Base-by-base conservation (phyloP, 2,888 invertebrate genomes). In the Aleiodes testaceus region DNA sequence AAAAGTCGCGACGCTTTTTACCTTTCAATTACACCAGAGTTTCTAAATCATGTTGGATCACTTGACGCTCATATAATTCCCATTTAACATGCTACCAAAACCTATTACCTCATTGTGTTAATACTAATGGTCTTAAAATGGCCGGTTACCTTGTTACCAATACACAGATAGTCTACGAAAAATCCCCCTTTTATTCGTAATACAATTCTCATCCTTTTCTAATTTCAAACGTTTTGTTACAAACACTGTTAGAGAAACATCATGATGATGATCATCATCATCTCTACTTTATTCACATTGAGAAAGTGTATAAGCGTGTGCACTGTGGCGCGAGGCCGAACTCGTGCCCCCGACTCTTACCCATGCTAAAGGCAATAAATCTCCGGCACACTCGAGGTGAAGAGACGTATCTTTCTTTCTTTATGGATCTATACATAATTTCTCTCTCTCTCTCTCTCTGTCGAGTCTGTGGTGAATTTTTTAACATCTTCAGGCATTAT, bases 301-400 rank as follows among this genome's bases (percentile, higher is more conserved):
- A 69, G 69, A 69, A 69, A 69, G 69, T 66, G 53, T 59, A 59
- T 36, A 36, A 36, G 36, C 36, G 42, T 30, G 36, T 42, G 59
- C 42, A 36, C 36, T 11, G 36, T 36, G 36, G 45, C 71, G 73
- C 67, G 68, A 63, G 66, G 65, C 71, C 67, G 36, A 77, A 76
- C 75, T 76, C 77, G 76, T 75, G 77, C 74, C 72, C 72, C 68
- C 61, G 65, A 44, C 61, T 64, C 36, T 36, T 36, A 45, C 66
- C 69, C 74, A 50, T 44, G 65, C 66, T 71, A 73, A 55, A 68
- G 74, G 78, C 76, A 79, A 85, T 86, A 84, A 85, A 86, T 86
- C 85, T 85, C 79, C 75, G 80, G 80, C 82, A 82, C 85, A 84
- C 84, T 85, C 81, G 77, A 79, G 80, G 79, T 81, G 80, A 78